phyloP scores from a whole-genome alignment of 2,113 vertebrate species.

The Pollimyrus isidori region DNA sequence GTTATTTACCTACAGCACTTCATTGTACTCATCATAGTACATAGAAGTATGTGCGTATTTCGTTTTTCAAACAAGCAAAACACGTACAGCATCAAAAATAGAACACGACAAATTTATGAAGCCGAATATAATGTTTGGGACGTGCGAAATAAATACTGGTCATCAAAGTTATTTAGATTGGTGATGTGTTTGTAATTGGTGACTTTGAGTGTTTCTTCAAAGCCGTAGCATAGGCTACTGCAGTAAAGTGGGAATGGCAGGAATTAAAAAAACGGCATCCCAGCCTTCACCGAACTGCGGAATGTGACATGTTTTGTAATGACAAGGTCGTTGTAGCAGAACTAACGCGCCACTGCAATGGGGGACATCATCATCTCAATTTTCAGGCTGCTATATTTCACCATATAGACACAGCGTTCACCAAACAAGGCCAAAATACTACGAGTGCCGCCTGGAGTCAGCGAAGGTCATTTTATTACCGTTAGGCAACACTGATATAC shows the following conservation, averaged over 20 bases:
- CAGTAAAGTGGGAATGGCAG: neutral
- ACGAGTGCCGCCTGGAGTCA: neutral
- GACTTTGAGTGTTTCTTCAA: neutral
- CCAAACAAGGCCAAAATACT: neutral
- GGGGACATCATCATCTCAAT: neutral
- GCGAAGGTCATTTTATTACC: constrained; percentile 21
- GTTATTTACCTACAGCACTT: neutral
- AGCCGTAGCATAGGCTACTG: neutral
- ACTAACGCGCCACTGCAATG: constrained; percentile 6
- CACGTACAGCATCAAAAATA: neutral
- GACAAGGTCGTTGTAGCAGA: constrained; percentile 41
- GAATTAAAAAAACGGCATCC: neutral
- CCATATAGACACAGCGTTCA: neutral
- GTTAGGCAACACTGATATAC: neutral
- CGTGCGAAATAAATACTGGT: neutral
- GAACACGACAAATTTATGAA: neutral
- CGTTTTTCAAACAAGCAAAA: neutral
- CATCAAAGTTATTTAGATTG: neutral
- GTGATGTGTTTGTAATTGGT: neutral
- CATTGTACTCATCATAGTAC: neutral
- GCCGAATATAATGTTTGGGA: neutral
- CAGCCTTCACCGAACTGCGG: constrained; percentile 6
- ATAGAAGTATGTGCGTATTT: neutral
- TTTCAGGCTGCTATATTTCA: neutral
- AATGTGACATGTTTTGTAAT: neutral